A percentile compares a stretch with the other conserved stretches of the same genome.
phyloP scores from a whole-genome alignment of 1,140 invertebrate species.

The Bombus terrestris region DNA sequence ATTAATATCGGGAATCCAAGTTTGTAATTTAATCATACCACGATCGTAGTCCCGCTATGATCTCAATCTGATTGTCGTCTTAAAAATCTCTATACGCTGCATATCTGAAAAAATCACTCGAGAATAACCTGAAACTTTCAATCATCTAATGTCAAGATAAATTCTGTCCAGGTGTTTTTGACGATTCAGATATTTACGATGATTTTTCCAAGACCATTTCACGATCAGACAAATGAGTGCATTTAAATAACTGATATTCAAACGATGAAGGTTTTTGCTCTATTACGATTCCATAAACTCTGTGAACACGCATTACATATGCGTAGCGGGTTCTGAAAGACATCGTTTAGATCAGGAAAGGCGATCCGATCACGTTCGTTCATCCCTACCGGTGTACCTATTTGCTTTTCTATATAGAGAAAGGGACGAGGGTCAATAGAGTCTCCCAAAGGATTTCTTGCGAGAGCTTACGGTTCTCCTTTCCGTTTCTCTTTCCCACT shows the following conservation, averaged over 20 bases:
- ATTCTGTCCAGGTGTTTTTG: neutral
- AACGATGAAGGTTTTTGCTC: neutral
- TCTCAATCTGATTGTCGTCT: neutral
- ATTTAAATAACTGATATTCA: neutral
- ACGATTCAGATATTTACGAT: neutral
- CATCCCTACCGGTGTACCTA: slow-evolving; percentile 10
- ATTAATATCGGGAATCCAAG: neutral
- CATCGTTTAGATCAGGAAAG: slow-evolving; percentile 8
- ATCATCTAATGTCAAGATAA: neutral
- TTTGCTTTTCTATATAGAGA: slow-evolving; percentile 46
- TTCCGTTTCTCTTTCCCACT: slow-evolving; percentile 1
- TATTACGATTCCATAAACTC: neutral
- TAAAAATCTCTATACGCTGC: too few species aligned
- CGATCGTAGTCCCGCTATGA: too few species aligned
- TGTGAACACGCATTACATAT: neutral
- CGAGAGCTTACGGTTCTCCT: slow-evolving; percentile 13
- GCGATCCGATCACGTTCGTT: slow-evolving; percentile 31
- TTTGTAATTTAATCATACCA: neutral
- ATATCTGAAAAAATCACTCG: too few species aligned
- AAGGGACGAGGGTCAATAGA: slow-evolving; percentile 50
- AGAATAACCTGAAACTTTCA: too few species aligned
- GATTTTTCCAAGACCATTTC: neutral
- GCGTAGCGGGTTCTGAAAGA: neutral
- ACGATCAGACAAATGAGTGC: neutral
- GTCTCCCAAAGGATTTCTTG: slow-evolving; percentile 53